These are phyloP conservation scores for Neotoma lepida DNA, from an alignment of 2,113 vertebrate genomes.

Conservation along the genomic window DNA sequence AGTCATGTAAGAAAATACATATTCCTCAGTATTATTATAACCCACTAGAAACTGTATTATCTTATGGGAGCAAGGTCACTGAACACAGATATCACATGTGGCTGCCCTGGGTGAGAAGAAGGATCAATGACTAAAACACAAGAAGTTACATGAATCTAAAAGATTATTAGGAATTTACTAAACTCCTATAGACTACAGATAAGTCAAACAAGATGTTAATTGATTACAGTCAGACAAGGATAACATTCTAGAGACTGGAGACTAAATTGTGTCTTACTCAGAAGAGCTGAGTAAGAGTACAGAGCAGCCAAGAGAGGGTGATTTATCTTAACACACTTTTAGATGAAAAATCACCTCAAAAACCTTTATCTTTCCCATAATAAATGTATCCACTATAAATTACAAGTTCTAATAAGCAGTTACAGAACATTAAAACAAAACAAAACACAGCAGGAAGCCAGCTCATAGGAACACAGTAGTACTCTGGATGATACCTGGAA, in stretches of 20 bases:
- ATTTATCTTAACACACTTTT: conserved; percentile 42
- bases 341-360: conserved; percentile 7
- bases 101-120: neutral
- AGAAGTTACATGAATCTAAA: conserved; percentile 19
- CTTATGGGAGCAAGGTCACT: neutral
- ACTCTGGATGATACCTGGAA: conserved; percentile 89
- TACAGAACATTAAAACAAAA: neutral
- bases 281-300: neutral
- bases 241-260: neutral
- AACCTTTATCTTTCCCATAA: neutral
- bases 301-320: neutral
- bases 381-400: neutral
- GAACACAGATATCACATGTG: neutral
- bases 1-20: conserved; percentile 6
- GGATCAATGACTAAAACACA: neutral
- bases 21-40: neutral
- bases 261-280: neutral
- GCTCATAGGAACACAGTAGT: neutral
- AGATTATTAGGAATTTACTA: neutral
- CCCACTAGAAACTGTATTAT: neutral
- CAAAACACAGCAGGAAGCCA: neutral
- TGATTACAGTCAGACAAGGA: neutral
- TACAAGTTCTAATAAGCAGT: conserved; percentile 45
- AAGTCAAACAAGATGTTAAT: conserved; percentile 20
- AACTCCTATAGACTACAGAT: neutral